phyloP scores from a whole-genome alignment of 2,113 vertebrate genomes.

The Parotia lawesii region DNA sequence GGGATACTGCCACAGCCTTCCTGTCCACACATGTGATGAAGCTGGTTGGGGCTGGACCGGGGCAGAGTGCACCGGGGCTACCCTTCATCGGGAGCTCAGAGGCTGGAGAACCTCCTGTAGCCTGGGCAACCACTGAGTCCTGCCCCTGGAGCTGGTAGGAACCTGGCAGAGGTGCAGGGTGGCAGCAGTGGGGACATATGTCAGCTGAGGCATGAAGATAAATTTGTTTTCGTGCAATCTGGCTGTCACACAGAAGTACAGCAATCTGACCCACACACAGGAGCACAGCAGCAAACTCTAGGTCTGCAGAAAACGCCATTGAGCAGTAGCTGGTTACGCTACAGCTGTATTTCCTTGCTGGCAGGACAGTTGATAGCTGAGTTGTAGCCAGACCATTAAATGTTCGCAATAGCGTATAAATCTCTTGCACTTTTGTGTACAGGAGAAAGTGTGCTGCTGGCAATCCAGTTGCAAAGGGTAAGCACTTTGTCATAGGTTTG shows the following conservation, averaged over 20 bases:
- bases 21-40: fast-evolving
- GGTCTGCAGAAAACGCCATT: not conserved
- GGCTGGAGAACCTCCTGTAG: not conserved
- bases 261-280: too few species aligned
- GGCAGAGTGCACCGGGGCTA: fast-evolving
- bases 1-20: not conserved
- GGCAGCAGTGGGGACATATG: fast-evolving
- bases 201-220: fast-evolving
- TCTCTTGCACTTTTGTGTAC: too few species aligned
- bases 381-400: not conserved
- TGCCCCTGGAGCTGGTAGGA: not conserved
- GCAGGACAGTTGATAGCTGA: not conserved
- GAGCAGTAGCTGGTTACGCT: not conserved
- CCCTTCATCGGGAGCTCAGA: not conserved
- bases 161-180: fast-evolving
- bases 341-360: not conserved
- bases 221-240: not conserved
- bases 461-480: not conserved
- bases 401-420: not conserved
- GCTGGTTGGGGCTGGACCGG: fast-evolving
- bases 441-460: not conserved
- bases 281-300: not conserved
- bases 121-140: fast-evolving
- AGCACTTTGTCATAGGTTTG: not conserved
- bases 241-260: not conserved